Conservation (phyloP, 2,888 invertebrate species). For the Osedax frankpressi region DNA sequence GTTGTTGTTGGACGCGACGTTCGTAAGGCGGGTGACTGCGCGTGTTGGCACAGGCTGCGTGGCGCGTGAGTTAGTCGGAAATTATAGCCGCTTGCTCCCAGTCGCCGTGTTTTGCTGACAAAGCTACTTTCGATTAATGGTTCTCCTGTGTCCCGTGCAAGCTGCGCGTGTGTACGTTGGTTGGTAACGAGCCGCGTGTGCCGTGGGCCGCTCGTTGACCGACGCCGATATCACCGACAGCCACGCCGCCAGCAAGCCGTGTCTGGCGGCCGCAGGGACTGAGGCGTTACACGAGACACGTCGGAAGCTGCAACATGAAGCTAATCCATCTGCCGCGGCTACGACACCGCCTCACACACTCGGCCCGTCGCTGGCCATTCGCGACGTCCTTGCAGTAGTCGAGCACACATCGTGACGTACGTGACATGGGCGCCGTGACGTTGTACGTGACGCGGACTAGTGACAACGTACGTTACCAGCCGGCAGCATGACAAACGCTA, state of each 20-base stretch:
- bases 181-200: not conserved
- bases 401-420: not conserved
- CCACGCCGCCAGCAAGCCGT: not conserved
- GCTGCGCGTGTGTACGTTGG: not conserved
- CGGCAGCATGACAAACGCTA: conserved; percentile 4
- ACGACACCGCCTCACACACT: not conserved
- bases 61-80: conserved; percentile 1
- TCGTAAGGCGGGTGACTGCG: not conserved
- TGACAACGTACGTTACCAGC: not conserved
- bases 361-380: not conserved
- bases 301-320: not conserved
- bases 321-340: conserved; percentile 1
- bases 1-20: not conserved
- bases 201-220: not conserved
- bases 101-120: conserved; percentile 1
- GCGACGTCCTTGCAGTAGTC: not conserved
- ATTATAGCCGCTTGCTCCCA: not conserved
- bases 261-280: not conserved
- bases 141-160: not conserved
- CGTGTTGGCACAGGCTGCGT: not conserved
- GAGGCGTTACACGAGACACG: not conserved
- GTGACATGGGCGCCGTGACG: conserved; percentile 6
- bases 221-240: not conserved
- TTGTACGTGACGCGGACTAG: conserved; percentile 6
- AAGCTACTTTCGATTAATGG: not conserved